Percentiles rank a stretch among this genome's conserved stretches.
Evolutionary conservation across 2,888 invertebrate genomes (phyloP).

Genomic region (Fissipunctia ypsillon): DNA sequence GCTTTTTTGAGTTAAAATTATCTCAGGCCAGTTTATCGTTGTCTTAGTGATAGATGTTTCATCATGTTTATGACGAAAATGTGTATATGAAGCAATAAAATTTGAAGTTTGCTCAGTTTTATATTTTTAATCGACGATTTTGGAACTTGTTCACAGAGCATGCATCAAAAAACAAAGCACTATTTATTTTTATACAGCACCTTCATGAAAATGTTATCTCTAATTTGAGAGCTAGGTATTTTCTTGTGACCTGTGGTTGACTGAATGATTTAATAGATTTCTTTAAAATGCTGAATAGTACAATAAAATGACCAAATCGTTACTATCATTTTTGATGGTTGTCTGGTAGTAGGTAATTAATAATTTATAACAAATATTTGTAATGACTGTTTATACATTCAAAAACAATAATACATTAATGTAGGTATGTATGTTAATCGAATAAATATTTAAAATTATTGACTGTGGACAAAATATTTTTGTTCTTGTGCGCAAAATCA

Average conservation of each 20-base stretch:
- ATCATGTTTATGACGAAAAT: slow-evolving; percentile 46
- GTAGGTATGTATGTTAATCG: slow-evolving; percentile 56
- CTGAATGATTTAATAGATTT: slow-evolving; percentile 30
- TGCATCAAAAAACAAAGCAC: slow-evolving; percentile 22
- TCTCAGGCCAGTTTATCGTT: slow-evolving; percentile 34
- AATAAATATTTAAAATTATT: slow-evolving; percentile 51
- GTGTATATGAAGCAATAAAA: slow-evolving; percentile 66
- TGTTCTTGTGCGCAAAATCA: slow-evolving; percentile 50
- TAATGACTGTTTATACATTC: slow-evolving; percentile 73
- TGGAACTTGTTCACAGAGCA: slow-evolving; percentile 14
- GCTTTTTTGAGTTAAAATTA: slow-evolving; percentile 30
- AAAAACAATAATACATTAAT: slow-evolving; percentile 60
- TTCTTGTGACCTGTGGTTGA: slow-evolving; percentile 11
- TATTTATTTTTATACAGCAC: slow-evolving; percentile 15
- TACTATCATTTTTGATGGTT: slow-evolving; percentile 66
- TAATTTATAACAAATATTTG: slow-evolving; percentile 68
- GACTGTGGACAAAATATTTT: slow-evolving; percentile 53
- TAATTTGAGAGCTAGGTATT: not conserved
- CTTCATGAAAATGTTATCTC: slow-evolving; percentile 3
- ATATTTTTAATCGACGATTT: slow-evolving; percentile 37
- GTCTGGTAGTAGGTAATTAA: slow-evolving; percentile 63
- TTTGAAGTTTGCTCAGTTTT: slow-evolving; percentile 53
- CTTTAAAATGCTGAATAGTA: slow-evolving; percentile 78
- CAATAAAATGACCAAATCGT: slow-evolving; percentile 85
- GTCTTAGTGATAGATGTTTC: slow-evolving; percentile 56